Base-by-base conservation (phyloP, 2,888 invertebrate genomes). In the Parascotia fuliginaria region DNA sequence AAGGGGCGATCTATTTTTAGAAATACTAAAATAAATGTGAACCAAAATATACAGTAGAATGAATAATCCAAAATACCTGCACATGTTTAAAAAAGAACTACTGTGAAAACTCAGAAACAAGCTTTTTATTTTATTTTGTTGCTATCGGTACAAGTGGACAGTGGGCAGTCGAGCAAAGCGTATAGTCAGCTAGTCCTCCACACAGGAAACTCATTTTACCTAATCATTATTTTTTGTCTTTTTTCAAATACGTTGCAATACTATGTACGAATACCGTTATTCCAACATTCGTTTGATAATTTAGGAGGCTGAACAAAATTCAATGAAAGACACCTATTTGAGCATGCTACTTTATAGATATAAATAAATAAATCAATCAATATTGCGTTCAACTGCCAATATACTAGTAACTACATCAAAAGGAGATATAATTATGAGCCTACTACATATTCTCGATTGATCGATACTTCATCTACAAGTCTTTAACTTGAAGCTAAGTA, bases 81-180 rank as follows among this genome's bases (percentile, higher is more conserved):
- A 1, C 1, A 13, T 6, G 9, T 13, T 2, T 4, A 29, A 29
- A 29, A 29, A n/a, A 29, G 11, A 11, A 29, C 29, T 3, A 4
- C 1, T 3, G 11, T 29, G n/a, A 0, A n/a, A 9, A 3, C 29
- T 29, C 6, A 5, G 3, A 12, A 29, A 29, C 5, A 11, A 12
- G 11, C 5, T 3, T 5, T 19, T 19, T 3, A 19, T 24, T 24
- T 24, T 24, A 6, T 24, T 24, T 24, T 19, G 19, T 3, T 67
- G 60, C 44, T 37, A 11, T 11, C 55, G 3, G 33, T 70, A 67
- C 71, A 28, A 36, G 60, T 70, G 60, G 64, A 45, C 60, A 57
- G 64, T 68, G 73, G 58, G 44, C 78, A 78, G 59, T 66, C 58
- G 64, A 78, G 70, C 81, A 70, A 39, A 72, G 68, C 76, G 67